Percentiles rank a stretch among this genome's conserved stretches.
phyloP scores from a whole-genome alignment of 2,888 invertebrate genomes.

The Laothoe populi region DNA sequence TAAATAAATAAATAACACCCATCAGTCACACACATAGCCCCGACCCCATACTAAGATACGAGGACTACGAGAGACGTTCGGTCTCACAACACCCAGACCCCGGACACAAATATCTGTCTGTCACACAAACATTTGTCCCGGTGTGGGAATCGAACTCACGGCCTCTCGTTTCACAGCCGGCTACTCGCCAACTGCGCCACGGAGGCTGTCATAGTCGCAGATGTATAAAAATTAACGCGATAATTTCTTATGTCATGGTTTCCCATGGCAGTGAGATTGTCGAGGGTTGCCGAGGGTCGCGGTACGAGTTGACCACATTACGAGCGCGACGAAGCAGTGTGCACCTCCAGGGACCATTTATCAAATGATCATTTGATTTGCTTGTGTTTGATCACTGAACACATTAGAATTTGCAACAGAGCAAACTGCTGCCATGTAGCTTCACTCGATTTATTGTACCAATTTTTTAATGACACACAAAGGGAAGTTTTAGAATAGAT shows the following conservation, averaged over 20 bases:
- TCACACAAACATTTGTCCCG: too few relatives aligned
- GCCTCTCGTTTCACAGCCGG: too few relatives aligned
- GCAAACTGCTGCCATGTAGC: constrained; percentile 56
- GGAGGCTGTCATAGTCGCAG: constrained; percentile 11
- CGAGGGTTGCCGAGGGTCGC: constrained; percentile 25
- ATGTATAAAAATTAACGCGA: constrained; percentile 42
- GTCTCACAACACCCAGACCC: too few relatives aligned
- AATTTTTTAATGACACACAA: background rate
- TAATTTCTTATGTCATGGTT: constrained; percentile 61
- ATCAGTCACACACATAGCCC: too few relatives aligned
- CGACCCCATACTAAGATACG: too few relatives aligned
- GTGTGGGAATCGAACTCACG: too few relatives aligned
- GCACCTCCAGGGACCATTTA: constrained; percentile 78
- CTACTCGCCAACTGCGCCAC: too few relatives aligned
- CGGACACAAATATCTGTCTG: too few relatives aligned
- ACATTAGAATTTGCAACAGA: constrained; percentile 81
- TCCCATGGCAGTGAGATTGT: constrained; percentile 33
- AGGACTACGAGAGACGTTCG: too few relatives aligned
- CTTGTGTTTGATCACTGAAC: constrained; percentile 85
- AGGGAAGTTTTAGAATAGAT: background rate
- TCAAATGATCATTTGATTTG: constrained; percentile 86
- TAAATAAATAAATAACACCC: too few relatives aligned
- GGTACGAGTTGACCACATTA: constrained; percentile 74
- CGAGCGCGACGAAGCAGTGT: constrained; percentile 60
- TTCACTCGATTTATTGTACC: constrained; percentile 51